Percentiles rank a stretch among this genome's conserved stretches.
phyloP scores from a whole-genome alignment of 2,113 vertebrate genomes.

The Ellobius talpinus region DNA sequence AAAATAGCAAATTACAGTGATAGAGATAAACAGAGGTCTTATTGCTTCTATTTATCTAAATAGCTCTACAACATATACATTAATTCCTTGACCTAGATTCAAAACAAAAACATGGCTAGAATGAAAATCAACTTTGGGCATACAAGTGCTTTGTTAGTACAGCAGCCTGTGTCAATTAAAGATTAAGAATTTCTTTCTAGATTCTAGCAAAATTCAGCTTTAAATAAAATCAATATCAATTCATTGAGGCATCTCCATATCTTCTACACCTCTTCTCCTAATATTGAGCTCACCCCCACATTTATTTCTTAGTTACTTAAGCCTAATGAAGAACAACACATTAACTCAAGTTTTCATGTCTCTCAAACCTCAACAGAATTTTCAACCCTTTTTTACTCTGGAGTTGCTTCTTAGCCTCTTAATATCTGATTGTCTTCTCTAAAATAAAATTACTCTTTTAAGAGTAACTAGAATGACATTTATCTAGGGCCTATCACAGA shows the following conservation, averaged over 20 bases:
- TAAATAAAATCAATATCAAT: neutral
- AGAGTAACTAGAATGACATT: neutral
- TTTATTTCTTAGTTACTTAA: neutral
- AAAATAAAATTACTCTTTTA: neutral
- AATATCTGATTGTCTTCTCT: neutral
- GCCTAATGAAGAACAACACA: neutral
- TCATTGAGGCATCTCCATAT: neutral
- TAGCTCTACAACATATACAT: neutral
- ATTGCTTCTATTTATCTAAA: neutral
- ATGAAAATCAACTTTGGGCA: neutral
- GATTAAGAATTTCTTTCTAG: neutral
- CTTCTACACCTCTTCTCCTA: neutral
- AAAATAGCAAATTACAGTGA: neutral
- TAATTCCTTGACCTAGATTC: neutral
- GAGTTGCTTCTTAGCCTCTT: neutral
- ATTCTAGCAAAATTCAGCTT: neutral
- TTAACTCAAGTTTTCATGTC: neutral
- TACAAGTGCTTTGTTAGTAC: neutral
- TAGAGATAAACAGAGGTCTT: neutral
- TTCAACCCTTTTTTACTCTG: neutral
- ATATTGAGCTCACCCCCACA: accelerated
- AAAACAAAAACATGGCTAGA: neutral
- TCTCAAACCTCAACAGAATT: neutral
- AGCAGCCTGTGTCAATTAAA: neutral
- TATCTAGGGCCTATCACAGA: neutral